Base-by-base conservation (phyloP, 64 coral and sea anemone species). In the Porites lutea region DNA sequence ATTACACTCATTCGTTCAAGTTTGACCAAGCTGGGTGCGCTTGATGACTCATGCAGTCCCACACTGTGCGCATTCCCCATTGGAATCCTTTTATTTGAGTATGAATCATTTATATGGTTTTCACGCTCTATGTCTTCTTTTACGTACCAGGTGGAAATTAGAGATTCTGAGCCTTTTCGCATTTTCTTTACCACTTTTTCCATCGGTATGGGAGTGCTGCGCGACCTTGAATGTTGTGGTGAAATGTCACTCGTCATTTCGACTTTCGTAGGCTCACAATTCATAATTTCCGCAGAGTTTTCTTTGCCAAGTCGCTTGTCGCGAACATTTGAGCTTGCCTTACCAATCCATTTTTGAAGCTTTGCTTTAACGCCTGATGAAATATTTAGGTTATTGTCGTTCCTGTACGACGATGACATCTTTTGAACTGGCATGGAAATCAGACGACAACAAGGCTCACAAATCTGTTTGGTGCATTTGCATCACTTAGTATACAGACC, bases 341-440 rank as follows among this genome's bases (percentile, higher is more conserved):
- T 84, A 52, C 81, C 81, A 65, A 84, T 67, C 81, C 81, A 84
- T 69, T 84, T 84, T n/a, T 84, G 81, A 49, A 84, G 81, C 81
- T 84, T 84, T 22, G 81, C 81, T 65, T 52, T 84, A 13, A 84
- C 63, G 1, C 81, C n/a, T 5, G 63, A 49, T 61, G 81, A 69
- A 19, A 84, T 84, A 48, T 84, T 84, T 21, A 49, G 46, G 10
- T 18, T 68, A 84, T 45, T n/a, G 6, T 13, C 46, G 46, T 65
- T 46, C 16, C 62, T 65, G 44, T 63, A 65, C 16, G 81, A 69
- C 8, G 62, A 83, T 14, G 79, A 59, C 79, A 83, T 83, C 69
- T 57, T 74, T 76, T 47, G 14, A 52, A 47, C 62, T 84, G 63
- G 27, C 27, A 37, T 37, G 27, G 27, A 8, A 84, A 5, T 48